Percentiles rank a stretch among this genome's conserved stretches.
These are phyloP conservation scores for Excalfactoria chinensis DNA, from an alignment of 2,113 vertebrate genomes.

Conservation along the genomic window DNA sequence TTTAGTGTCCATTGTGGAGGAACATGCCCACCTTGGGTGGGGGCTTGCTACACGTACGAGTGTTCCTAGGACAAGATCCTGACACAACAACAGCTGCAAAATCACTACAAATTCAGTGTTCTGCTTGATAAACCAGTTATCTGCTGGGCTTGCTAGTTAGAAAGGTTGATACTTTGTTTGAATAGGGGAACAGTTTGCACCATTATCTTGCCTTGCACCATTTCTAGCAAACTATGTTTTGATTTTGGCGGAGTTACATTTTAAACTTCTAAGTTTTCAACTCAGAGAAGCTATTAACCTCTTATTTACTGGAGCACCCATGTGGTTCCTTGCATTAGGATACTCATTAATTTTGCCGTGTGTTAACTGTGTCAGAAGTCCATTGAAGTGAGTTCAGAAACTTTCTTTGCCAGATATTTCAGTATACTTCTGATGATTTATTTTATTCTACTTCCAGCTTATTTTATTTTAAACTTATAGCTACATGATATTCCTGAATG, in stretches of 20 bases:
- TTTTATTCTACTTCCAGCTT: slow-evolving; percentile 42
- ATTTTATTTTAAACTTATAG: slow-evolving; percentile 15
- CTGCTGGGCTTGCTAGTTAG: background rate
- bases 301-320: background rate
- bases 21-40: background rate
- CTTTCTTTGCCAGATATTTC: slow-evolving; percentile 9
- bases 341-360: slow-evolving; percentile 16
- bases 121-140: fast-evolving
- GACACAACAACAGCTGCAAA: background rate
- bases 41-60: background rate
- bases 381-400: background rate
- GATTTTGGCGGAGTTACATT: background rate
- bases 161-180: background rate
- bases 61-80: background rate
- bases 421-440: background rate
- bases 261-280: background rate
- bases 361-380: slow-evolving; percentile 22
- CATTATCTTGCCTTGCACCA: background rate
- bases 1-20: background rate
- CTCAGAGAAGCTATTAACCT: background rate
- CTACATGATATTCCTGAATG: slow-evolving; percentile 24
- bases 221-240: background rate
- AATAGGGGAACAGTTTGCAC: background rate
- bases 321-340: background rate
- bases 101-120: background rate